Evolutionary conservation across 2,888 invertebrate species (phyloP).

Genomic region (Eupithecia centaureata): DNA sequence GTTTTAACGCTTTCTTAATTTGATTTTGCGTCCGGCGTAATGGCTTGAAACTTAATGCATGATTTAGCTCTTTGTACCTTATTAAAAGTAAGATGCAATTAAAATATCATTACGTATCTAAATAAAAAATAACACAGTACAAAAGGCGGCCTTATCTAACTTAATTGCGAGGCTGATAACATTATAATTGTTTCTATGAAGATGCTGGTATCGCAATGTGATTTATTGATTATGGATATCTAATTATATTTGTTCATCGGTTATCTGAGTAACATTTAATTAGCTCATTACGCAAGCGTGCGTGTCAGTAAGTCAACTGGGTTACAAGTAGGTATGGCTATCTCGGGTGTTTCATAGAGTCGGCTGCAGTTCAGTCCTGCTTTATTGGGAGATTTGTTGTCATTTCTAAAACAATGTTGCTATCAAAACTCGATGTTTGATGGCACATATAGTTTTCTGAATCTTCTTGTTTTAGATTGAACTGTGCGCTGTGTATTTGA

Average conservation of each 20-base stretch:
- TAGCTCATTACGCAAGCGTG: too few species aligned
- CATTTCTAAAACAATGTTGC: neutral
- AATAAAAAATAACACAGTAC: too few species aligned
- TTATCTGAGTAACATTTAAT: neutral
- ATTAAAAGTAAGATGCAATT: too few species aligned
- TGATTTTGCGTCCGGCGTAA: neutral
- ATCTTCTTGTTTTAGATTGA: neutral
- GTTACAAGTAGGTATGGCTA: too few species aligned
- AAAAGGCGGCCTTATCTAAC: too few species aligned
- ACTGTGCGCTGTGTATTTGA: constrained; percentile 5
- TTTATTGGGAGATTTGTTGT: neutral
- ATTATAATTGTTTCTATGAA: neutral
- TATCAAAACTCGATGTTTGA: neutral
- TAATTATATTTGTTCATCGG: constrained; percentile 4
- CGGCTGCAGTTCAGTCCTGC: neutral
- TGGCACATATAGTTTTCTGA: too few species aligned
- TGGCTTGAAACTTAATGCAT: neutral
- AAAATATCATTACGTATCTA: too few species aligned
- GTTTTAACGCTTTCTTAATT: neutral
- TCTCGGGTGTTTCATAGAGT: neutral
- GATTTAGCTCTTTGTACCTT: too few species aligned
- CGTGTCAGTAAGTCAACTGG: too few species aligned
- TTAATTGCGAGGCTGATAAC: neutral
- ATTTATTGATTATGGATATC: too few species aligned
- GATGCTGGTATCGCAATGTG: neutral